These are phyloP conservation scores for Mormyrus proboscirostris DNA, from an alignment of 2,797 vertebrate species.

Conservation along the genomic window DNA sequence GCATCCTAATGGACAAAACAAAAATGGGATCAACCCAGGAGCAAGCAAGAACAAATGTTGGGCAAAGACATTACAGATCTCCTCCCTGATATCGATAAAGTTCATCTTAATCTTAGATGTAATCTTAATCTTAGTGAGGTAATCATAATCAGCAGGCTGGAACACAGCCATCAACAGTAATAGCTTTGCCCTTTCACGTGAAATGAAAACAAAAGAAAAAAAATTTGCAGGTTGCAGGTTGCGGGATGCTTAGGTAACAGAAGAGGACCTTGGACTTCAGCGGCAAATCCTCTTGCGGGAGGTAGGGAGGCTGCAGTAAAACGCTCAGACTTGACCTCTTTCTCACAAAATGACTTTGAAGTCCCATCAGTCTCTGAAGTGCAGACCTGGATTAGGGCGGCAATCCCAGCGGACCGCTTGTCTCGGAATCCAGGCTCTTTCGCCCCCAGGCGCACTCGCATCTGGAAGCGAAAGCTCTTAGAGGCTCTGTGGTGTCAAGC, in stretches of 20 bases:
- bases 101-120: background rate
- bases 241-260: background rate
- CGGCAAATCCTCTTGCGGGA: background rate
- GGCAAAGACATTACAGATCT: background rate
- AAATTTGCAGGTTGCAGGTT: background rate
- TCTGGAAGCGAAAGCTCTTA: background rate
- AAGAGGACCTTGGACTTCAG: background rate
- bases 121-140: background rate
- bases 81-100: background rate
- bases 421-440: background rate
- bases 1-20: background rate
- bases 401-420: background rate
- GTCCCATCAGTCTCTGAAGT: constrained; percentile 11
- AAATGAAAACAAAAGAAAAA: background rate
- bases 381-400: background rate
- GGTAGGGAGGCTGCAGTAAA: background rate
- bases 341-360: background rate
- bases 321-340: background rate
- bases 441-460: background rate
- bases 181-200: background rate
- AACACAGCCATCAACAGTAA: background rate
- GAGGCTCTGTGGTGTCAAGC: background rate
- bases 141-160: background rate
- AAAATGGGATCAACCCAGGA: background rate
- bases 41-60: background rate